A percentile compares a stretch with the other conserved stretches of the same genome.
phyloP scores from a whole-genome alignment of 2,113 vertebrate genomes.

The Etheostoma spectabile region DNA sequence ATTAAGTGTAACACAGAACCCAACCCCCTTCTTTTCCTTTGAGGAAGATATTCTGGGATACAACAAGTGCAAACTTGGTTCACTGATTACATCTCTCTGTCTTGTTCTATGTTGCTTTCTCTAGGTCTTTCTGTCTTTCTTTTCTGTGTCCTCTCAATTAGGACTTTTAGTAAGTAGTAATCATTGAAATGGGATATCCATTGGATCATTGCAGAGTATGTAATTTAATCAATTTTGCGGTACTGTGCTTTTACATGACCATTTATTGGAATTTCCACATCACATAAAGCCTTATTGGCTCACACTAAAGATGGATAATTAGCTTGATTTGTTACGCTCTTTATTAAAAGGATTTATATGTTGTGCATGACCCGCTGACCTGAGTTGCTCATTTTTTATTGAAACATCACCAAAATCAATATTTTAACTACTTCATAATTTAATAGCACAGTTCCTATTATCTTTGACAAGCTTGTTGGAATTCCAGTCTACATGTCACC shows the following conservation, averaged over 20 bases:
- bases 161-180: slow-evolving; percentile 41
- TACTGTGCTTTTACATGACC: not conserved
- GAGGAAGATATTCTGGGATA: slow-evolving; percentile 75
- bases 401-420: slow-evolving; percentile 46
- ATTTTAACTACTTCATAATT: slow-evolving; percentile 45
- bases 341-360: not conserved
- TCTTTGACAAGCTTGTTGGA: slow-evolving; percentile 66
- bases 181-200: slow-evolving; percentile 46
- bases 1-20: slow-evolving; percentile 72
- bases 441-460: slow-evolving; percentile 56
- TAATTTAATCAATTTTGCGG: slow-evolving; percentile 27
- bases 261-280: slow-evolving; percentile 20
- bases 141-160: slow-evolving; percentile 66
- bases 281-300: slow-evolving; percentile 25
- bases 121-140: slow-evolving; percentile 57
- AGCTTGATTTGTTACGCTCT: slow-evolving; percentile 12
- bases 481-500: slow-evolving; percentile 37
- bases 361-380: slow-evolving; percentile 36
- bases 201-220: slow-evolving; percentile 17
- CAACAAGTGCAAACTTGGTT: slow-evolving; percentile 83
- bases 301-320: not conserved
- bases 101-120: slow-evolving; percentile 65
- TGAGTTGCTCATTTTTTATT: slow-evolving; percentile 18
- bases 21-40: slow-evolving; percentile 68
- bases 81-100: slow-evolving; percentile 77